Conservation (phyloP, 2,888 invertebrate genomes). For the Tachystola acroxantha region DNA sequence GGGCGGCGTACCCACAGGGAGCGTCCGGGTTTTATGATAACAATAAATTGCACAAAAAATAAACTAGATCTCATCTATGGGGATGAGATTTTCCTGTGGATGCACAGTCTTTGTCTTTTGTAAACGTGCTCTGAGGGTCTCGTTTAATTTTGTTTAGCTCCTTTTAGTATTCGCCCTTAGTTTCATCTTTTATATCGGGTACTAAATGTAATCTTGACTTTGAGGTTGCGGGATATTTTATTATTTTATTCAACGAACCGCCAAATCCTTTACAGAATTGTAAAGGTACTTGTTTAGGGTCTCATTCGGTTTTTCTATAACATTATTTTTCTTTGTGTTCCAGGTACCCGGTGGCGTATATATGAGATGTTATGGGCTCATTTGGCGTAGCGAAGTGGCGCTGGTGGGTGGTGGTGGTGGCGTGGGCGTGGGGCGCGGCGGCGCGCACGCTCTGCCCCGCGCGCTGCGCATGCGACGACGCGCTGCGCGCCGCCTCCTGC, state of each 20-base stretch:
- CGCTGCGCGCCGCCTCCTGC: conserved; percentile 85
- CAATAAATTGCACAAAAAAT: conserved; percentile 59
- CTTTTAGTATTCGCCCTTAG: conserved; percentile 5
- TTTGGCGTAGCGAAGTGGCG: conserved; percentile 70
- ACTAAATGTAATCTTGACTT: conserved; percentile 1
- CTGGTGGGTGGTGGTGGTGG: conserved; percentile 74
- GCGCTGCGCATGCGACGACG: conserved; percentile 89
- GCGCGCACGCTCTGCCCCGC: conserved; percentile 86
- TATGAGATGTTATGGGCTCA: conserved; percentile 77
- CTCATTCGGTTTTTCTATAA: too few species aligned
- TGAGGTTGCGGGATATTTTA: conserved; percentile 3
- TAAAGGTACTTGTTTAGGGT: too few species aligned
- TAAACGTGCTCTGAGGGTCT: conserved; percentile 3
- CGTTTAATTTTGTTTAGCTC: conserved; percentile 10
- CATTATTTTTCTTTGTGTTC: conserved; percentile 34
- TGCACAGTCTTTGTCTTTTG: conserved; percentile 9
- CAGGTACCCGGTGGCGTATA: conserved; percentile 60
- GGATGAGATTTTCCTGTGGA: conserved; percentile 40
- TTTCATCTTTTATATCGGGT: too few species aligned
- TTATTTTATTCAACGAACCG: neutral
- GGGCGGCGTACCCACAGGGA: conserved; percentile 43
- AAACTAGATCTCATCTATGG: conserved; percentile 50
- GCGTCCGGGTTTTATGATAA: conserved; percentile 52
- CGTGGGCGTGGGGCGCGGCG: conserved; percentile 72
- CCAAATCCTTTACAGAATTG: too few species aligned